Base-by-base conservation (phyloP, 2,888 invertebrate genomes). In the Leptopilina syphax region DNA sequence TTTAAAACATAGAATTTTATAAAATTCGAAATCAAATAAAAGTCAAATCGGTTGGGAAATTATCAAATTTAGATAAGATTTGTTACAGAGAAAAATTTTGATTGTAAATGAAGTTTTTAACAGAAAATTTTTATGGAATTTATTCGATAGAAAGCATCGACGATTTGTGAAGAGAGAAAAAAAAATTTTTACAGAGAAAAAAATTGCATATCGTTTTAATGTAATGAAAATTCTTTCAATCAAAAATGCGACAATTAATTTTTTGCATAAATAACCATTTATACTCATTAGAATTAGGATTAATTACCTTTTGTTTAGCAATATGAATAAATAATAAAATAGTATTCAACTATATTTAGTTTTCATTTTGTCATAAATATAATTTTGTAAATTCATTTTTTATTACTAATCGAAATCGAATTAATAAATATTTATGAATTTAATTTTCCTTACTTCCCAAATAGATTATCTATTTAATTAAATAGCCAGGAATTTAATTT, bases 251-350 rank as follows among this genome's bases (percentile, higher is more conserved):
- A 54, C 34, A 70, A 27, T 70, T 54, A 54, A 70, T 70, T 27
- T n/a, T n/a, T 18, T 27, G 50, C 13, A 27, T 70, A 27, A 70
- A 27, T 70, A 27, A 70, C 54, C 50, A 70, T 70, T 70, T 70
- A 54, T 70, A 70, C 70, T 34, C 70, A 70, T 70, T 70, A 67
- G 44, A 9, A 67, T 67, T 67, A 70, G 54, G 24, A 63, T 54
- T 47, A 54, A 63, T 54, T 47, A 54, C 54, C 54, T 70, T 70
- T 70, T 70, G 68, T 70, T 70, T 54, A 54, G 70, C 27, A 3
- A 70, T 70, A 34, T 70, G 50, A 70, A n/a, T 50, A 70, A 34
- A 70, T 70, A 50, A 50, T 50, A 50, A 70, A 70, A 70, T 13
- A 50, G 13, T 47, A 70, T 54, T 70, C 24, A 54, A 50, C 70